Percentiles rank a stretch among this genome's conserved stretches.
Evolutionary conservation across 2,797 vertebrate genomes (phyloP).

Genomic region (Hippopotamyrus pictus): DNA sequence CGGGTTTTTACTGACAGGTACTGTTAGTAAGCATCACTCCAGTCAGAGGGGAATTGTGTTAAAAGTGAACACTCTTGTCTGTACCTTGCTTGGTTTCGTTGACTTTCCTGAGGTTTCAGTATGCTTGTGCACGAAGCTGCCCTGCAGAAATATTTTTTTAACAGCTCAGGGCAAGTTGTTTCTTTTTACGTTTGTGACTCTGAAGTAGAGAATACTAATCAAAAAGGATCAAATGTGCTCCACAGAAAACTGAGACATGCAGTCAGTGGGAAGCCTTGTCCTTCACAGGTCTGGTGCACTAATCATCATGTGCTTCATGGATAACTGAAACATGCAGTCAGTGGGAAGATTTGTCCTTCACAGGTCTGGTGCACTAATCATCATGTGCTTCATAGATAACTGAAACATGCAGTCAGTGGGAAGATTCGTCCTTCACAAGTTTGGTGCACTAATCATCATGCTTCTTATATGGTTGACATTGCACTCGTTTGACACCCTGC

Average conservation of each 20-base stretch:
- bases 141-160: slow-evolving; percentile 8
- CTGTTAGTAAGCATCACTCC: neutral
- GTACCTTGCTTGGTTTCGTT: slow-evolving; percentile 55
- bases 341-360: neutral
- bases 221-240: neutral
- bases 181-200: neutral
- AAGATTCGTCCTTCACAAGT: neutral
- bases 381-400: neutral
- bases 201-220: neutral
- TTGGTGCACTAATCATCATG: neutral
- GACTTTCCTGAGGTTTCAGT: slow-evolving; percentile 41
- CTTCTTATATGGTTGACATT: neutral
- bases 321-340: neutral
- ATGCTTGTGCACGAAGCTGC: slow-evolving; percentile 29
- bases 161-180: neutral
- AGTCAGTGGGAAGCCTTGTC: neutral
- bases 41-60: neutral
- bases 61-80: neutral
- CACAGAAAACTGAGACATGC: neutral
- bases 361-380: neutral
- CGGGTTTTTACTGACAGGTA: neutral
- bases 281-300: neutral
- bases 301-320: neutral
- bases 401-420: neutral
- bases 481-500: neutral